These are phyloP conservation scores for Narcine bancroftii DNA, from an alignment of 2,113 vertebrate species.

Conservation along the genomic window DNA sequence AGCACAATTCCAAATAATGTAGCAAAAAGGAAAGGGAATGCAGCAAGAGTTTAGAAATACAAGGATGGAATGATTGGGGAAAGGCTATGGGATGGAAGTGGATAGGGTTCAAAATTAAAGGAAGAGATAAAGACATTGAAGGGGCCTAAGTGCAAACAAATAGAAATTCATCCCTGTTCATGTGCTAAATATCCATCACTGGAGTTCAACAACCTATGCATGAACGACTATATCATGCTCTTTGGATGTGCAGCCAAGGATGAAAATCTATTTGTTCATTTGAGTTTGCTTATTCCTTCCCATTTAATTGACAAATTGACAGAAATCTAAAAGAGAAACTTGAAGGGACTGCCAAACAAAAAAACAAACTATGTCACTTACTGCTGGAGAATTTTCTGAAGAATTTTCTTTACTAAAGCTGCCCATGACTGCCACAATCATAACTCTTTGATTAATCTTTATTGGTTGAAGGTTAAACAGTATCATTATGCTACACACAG, in stretches of 20 bases:
- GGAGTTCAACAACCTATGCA: no score
- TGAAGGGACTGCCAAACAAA: background rate
- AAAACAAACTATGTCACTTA: background rate
- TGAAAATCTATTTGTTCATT: background rate
- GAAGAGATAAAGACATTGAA: background rate
- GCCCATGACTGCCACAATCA: background rate
- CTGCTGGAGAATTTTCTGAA: background rate
- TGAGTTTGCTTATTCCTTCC: background rate
- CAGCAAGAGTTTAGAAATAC: background rate
- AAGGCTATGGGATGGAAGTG: no score
- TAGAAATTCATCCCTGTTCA: no score
- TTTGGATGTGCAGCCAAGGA: background rate
- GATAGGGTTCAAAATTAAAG: background rate
- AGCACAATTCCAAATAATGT: background rate
- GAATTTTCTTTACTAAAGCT: constrained; percentile 33
- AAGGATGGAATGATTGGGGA: background rate
- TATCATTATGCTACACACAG: background rate
- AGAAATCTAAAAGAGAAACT: background rate
- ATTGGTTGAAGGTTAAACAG: constrained; percentile 15
- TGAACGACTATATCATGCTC: no score
- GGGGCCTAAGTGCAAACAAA: background rate
- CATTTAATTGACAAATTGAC: background rate
- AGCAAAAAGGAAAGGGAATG: background rate
- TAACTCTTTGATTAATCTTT: constrained; percentile 21
- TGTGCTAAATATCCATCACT: no score